Evolutionary conservation across 2,113 vertebrate genomes (phyloP), one percentile per base, ranked within the genome.

Genomic region (Pelmatolapia mariae): DNA sequence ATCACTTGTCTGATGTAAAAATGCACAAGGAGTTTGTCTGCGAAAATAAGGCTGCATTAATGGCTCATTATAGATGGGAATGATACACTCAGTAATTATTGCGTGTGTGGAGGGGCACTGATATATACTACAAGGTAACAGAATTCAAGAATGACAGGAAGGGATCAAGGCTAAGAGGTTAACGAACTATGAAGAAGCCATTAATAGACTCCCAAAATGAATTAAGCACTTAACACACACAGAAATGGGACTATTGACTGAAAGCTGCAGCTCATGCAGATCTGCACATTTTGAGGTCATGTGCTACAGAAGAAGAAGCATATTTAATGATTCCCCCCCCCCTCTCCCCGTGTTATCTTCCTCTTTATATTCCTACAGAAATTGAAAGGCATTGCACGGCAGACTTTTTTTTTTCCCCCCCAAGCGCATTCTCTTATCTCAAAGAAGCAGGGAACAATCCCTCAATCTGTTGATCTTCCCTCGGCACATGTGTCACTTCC

Each of bases 391-490:
- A 40, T 31, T 83, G 86, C 84, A 56, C 76, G 31, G 85, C 59
- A 47, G 87, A 57, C 84, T 54, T 86, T 80, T 83, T 52, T 38
- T 10, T 4, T 4, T 3, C 1, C 2, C 6, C n/a, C 36, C 8
- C 5, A 10, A 43, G 78, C 16, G 10, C 78, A 9, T 63, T 59
- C 53, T 66, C 80, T 91, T 91, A 95, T 95, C 85, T 89, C 61
- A 43, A 52, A 87, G 45, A 81, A 83, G 76, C 84, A 89, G 85
- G 22, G 16, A 86, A 79, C 83, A 80, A 59, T 83, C 91, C 80
- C 29, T 10, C 83, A 89, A 91, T 94, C 90, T 80, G 91, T 83
- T 81, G 78, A 91, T 91, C 88, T 89, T 85, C 89, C 57, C 52
- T 40, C 11, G 3, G 54, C 36, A 22, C 86, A 63, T 22, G 59